These are phyloP conservation scores for Ectemnius continuus DNA, from an alignment of 2,888 invertebrate genomes.

Conservation along the genomic window DNA sequence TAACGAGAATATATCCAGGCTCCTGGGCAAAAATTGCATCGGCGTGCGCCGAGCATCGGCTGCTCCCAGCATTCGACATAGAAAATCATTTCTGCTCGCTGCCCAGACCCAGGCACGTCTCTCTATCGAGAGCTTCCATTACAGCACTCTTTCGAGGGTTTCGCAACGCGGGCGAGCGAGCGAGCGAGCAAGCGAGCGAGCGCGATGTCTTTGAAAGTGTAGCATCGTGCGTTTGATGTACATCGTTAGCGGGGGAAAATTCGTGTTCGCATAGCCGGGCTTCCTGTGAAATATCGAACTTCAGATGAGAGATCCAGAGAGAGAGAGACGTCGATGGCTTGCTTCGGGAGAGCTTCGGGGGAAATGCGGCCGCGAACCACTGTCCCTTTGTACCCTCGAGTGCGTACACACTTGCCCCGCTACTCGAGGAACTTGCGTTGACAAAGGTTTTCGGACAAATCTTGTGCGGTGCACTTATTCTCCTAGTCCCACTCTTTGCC, in stretches of 20 bases:
- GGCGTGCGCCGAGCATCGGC: slow-evolving; percentile 9
- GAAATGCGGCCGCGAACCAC: slow-evolving; percentile 14
- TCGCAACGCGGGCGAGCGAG: not conserved
- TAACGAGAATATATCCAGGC: slow-evolving; percentile 41
- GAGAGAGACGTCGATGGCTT: too few relatives aligned
- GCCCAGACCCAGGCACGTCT: not conserved
- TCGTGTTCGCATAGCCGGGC: not conserved
- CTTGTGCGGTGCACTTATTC: slow-evolving; percentile 30
- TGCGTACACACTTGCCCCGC: slow-evolving; percentile 28
- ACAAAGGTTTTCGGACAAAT: slow-evolving; percentile 57
- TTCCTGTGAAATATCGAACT: not conserved
- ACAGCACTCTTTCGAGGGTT: not conserved
- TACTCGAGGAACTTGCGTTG: slow-evolving; percentile 55
- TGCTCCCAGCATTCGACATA: not conserved
- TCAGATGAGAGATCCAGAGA: not conserved
- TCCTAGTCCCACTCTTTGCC: slow-evolving; percentile 4
- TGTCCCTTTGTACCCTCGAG: slow-evolving; percentile 29
- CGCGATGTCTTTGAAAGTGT: slow-evolving; percentile 5
- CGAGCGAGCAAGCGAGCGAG: not conserved
- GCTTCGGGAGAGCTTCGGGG: too few relatives aligned
- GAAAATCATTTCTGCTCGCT: slow-evolving; percentile 4
- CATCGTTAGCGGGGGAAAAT: slow-evolving; percentile 5
- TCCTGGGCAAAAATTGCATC: slow-evolving; percentile 20
- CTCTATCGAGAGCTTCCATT: slow-evolving; percentile 3
- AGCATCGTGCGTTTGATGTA: slow-evolving; percentile 3